phyloP scores from a whole-genome alignment of 2,888 invertebrate genomes.

The Drosophila sordidula region DNA sequence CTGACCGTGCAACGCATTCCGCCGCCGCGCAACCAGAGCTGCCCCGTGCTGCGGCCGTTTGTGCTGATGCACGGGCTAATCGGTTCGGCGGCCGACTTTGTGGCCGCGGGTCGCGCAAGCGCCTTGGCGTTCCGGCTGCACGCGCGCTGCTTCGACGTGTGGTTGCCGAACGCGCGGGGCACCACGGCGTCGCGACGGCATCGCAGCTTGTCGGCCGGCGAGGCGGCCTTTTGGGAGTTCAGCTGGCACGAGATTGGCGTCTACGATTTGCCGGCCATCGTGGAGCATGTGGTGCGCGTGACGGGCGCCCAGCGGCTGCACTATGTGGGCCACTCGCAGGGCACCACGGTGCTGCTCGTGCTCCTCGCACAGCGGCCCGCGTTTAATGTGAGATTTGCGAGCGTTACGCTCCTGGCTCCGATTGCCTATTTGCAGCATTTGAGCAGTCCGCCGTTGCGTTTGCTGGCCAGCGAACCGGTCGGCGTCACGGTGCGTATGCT shows the following conservation, averaged over 20 bases:
- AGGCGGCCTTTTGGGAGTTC: constrained; percentile 81
- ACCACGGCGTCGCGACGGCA: constrained; percentile 81
- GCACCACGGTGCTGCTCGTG: constrained; percentile 80
- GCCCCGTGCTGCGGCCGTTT: constrained; percentile 52
- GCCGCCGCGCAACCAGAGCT: constrained; percentile 52
- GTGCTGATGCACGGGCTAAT: constrained; percentile 82
- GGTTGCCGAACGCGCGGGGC: constrained; percentile 83
- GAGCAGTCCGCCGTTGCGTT: constrained; percentile 75
- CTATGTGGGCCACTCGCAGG: constrained; percentile 83
- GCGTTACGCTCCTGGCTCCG: constrained; percentile 77
- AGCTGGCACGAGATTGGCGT: constrained; percentile 84
- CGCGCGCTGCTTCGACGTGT: constrained; percentile 82
- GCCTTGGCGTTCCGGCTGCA: constrained; percentile 77
- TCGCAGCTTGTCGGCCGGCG: constrained; percentile 59
- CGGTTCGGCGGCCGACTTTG: constrained; percentile 82
- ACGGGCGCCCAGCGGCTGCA: constrained; percentile 76
- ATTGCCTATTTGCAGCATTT: constrained; percentile 76
- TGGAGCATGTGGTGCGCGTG: constrained; percentile 75
- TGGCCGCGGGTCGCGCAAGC: constrained; percentile 68
- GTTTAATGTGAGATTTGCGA: constrained; percentile 76
- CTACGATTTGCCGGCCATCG: constrained; percentile 79
- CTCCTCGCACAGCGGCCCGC: constrained; percentile 79
- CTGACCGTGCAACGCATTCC: constrained; percentile 81
- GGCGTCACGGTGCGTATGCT: constrained; percentile 72
- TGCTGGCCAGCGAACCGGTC: constrained; percentile 68